These are phyloP conservation scores for Burhinus oedicnemus DNA, from an alignment of 2,113 vertebrate species.

Conservation along the genomic window DNA sequence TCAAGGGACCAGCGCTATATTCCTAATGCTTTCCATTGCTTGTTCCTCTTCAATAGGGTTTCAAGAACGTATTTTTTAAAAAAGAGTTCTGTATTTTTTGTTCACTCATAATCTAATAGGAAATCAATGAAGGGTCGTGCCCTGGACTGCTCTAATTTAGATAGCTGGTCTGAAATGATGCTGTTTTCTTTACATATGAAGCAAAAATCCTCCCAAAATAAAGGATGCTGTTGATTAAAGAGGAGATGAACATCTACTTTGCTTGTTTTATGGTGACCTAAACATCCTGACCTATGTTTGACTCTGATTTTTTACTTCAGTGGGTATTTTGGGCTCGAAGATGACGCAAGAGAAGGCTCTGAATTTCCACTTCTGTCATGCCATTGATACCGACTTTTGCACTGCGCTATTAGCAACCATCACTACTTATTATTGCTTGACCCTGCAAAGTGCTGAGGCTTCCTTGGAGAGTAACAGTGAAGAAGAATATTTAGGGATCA, in stretches of 20 bases:
- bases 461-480: background rate
- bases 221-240: background rate
- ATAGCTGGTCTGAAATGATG: background rate
- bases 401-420: background rate
- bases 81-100: background rate
- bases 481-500: background rate
- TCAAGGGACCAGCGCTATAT: background rate
- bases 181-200: background rate
- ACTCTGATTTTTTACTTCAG: background rate
- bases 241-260: background rate
- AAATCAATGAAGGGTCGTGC: conserved; percentile 31
- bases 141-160: conserved; percentile 6
- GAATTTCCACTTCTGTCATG: background rate
- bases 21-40: background rate
- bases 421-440: background rate
- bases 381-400: background rate
- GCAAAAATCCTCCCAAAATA: background rate
- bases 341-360: background rate
- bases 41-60: background rate
- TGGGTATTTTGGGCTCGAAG: background rate
- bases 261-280: background rate
- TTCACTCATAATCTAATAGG: conserved; percentile 33
- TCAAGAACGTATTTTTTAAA: background rate
- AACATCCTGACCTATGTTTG: background rate
- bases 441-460: background rate